These are phyloP conservation scores for Uloborus diversus DNA, from an alignment of 1,140 invertebrate genomes.

Conservation along the genomic window DNA sequence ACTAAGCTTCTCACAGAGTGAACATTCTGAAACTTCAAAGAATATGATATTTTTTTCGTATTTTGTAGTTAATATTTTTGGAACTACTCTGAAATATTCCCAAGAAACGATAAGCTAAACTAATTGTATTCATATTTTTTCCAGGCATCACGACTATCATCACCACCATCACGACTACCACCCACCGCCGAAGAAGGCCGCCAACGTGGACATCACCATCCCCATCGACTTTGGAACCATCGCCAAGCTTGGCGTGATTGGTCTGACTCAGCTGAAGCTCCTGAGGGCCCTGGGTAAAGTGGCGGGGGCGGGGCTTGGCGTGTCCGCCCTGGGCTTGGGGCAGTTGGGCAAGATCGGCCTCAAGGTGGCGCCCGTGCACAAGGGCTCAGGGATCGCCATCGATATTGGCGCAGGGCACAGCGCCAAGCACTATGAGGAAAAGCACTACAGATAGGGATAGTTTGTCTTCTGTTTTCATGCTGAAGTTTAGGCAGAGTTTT, in stretches of 20 bases:
- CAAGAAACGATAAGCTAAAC: too few species aligned
- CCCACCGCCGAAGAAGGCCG: neutral
- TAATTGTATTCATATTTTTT: too few species aligned
- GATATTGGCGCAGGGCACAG: slow-evolving; percentile 13
- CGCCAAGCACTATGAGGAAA: too few species aligned
- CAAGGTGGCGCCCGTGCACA: neutral
- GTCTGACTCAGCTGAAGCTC: slow-evolving; percentile 32
- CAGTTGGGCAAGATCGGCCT: slow-evolving; percentile 31
- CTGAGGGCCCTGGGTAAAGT: slow-evolving; percentile 38
- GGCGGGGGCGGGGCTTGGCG: slow-evolving; percentile 32
- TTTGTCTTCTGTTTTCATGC: too few species aligned
- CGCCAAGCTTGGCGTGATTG: slow-evolving; percentile 35
- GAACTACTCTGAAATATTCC: too few species aligned
- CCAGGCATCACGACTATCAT: too few species aligned
- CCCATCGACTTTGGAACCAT: slow-evolving; percentile 37
- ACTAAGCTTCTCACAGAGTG: too few species aligned
- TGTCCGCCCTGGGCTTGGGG: slow-evolving; percentile 23
- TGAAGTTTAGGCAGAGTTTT: too few species aligned
- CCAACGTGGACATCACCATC: slow-evolving; percentile 43
- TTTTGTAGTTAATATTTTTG: too few species aligned
- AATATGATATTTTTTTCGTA: too few species aligned
- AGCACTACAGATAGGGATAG: too few species aligned
- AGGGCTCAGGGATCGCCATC: slow-evolving; percentile 23
- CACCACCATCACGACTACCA: slow-evolving; percentile 30
- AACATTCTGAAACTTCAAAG: too few species aligned